Conservation (phyloP, 2,113 vertebrate species). For the Origma solitaria region DNA sequence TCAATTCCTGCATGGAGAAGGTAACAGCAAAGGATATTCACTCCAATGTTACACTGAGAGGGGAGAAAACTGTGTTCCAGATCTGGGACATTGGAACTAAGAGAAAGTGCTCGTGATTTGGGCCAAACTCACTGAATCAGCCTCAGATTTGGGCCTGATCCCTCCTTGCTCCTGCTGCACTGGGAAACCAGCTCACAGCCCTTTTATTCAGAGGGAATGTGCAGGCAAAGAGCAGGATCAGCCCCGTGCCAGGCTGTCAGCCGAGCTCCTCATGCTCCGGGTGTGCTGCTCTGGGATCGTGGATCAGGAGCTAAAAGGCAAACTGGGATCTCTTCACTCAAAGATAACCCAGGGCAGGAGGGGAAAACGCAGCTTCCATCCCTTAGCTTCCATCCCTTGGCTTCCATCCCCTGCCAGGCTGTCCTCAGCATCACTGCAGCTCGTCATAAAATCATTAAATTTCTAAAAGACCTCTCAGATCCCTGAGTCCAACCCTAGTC, state of each 20-base stretch:
- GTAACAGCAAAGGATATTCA: background rate
- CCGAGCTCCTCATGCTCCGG: accelerated
- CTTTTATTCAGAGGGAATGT: background rate
- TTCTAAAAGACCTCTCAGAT: background rate
- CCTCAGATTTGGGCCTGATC: background rate
- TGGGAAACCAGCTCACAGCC: background rate
- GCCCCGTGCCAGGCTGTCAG: accelerated
- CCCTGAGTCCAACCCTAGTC: accelerated
- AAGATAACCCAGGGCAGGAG: background rate
- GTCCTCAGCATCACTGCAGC: background rate
- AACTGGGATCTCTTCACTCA: background rate
- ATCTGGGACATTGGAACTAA: accelerated
- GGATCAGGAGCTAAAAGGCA: background rate
- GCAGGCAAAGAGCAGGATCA: background rate
- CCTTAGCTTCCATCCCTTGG: too few species aligned
- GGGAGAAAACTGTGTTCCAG: accelerated
- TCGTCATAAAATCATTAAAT: background rate
- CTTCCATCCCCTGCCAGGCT: background rate
- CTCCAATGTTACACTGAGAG: background rate
- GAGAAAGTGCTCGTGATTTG: accelerated
- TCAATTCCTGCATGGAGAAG: background rate
- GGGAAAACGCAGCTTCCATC: background rate
- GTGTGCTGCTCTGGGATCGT: background rate
- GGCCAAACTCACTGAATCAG: background rate
- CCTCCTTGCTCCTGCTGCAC: background rate